Conservation (phyloP, 2,888 invertebrate species). For the Coenonympha arcania region DNA sequence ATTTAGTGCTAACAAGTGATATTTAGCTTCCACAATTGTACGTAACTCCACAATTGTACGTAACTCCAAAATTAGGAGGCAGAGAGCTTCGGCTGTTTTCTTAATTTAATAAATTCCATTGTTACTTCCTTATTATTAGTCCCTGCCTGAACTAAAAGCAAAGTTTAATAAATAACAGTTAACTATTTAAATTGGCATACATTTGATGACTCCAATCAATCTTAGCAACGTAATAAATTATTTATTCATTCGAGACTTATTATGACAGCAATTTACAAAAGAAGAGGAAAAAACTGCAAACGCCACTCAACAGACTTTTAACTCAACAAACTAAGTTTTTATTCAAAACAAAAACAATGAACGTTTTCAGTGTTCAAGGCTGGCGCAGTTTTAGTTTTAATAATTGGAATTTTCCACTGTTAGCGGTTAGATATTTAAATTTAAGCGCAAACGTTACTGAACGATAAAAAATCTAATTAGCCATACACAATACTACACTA, state of each 20-base stretch:
- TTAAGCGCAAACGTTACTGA: background rate
- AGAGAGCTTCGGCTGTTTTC: no score
- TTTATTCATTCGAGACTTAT: background rate
- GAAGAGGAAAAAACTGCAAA: background rate
- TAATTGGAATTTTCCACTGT: constrained; percentile 20
- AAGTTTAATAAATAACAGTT: no score
- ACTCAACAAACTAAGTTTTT: constrained; percentile 8
- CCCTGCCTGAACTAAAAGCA: no score
- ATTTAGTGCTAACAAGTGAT: no score
- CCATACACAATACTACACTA: no score
- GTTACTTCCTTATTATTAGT: no score
- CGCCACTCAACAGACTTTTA: constrained; percentile 3
- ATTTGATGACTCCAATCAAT: background rate
- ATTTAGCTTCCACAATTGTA: no score
- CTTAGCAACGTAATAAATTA: background rate
- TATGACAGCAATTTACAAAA: background rate
- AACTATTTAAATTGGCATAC: no score
- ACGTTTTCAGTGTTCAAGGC: constrained; percentile 18
- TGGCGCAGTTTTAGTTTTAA: constrained; percentile 15
- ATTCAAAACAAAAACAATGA: constrained; percentile 16
- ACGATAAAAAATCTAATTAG: no score
- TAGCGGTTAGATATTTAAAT: background rate
- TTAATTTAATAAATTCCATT: no score
- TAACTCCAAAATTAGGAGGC: no score
- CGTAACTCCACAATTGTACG: no score